Evolutionary conservation across 2,113 vertebrate species (phyloP).

Genomic region (Alosa alosa): DNA sequence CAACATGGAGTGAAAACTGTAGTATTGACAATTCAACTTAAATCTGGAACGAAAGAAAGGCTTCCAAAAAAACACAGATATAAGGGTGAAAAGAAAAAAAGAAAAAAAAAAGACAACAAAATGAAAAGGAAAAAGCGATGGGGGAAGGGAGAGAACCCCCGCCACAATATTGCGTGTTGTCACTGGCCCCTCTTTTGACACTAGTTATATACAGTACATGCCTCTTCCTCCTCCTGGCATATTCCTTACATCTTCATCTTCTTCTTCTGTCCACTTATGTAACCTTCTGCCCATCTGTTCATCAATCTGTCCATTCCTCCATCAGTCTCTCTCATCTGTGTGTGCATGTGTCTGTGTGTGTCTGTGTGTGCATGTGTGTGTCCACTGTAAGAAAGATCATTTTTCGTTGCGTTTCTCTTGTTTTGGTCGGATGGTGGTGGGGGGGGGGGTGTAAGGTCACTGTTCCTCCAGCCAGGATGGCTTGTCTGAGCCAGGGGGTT

Average conservation of each 20-base stretch:
- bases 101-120: constrained; percentile 5
- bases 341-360: constrained; percentile 7
- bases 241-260: not conserved
- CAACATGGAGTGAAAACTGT: not conserved
- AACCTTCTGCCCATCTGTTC: not conserved
- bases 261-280: not conserved
- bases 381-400: not conserved
- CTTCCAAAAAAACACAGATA: not conserved
- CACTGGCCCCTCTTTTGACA: not conserved
- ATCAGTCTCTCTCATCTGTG: not conserved
- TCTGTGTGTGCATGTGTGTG: not conserved
- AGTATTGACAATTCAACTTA: not conserved
- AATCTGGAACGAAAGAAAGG: not conserved
- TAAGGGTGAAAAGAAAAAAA: not conserved
- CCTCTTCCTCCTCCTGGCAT: not conserved
- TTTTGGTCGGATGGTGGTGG: not conserved
- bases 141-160: not conserved
- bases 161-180: constrained; percentile 10
- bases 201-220: constrained; percentile 12
- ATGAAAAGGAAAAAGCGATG: not conserved
- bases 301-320: not conserved
- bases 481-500: constrained; percentile 85
- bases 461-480: constrained; percentile 98
- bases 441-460: constrained; percentile 63
- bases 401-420: not conserved